A percentile compares a stretch with the other conserved stretches of the same genome.
Evolutionary conservation across 2,888 invertebrate species (phyloP).

Genomic region (Dryadula phaetusa): DNA sequence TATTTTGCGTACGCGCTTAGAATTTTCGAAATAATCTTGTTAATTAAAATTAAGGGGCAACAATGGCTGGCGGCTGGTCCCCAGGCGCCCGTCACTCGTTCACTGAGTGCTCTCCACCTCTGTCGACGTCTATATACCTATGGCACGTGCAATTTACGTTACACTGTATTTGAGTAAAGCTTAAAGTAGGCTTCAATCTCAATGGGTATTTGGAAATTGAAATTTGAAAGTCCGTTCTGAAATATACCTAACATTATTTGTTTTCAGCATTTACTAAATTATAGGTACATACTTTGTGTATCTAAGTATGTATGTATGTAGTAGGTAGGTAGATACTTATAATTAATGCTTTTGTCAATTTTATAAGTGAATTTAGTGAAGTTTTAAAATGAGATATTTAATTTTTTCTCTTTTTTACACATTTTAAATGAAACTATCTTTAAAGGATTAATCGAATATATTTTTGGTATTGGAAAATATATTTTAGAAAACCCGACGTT

Average conservation of each 20-base stretch:
- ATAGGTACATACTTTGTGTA: neutral
- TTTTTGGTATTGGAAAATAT: too few species aligned
- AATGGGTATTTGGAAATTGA: neutral
- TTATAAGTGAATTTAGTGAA: too few species aligned
- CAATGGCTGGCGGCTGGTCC: conserved; percentile 25
- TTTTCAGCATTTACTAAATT: neutral
- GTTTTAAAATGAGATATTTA: too few species aligned
- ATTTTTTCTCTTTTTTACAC: too few species aligned
- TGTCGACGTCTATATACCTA: conserved; percentile 4
- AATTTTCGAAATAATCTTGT: conserved; percentile 26
- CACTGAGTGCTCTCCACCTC: conserved; percentile 17
- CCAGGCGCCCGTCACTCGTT: conserved; percentile 24
- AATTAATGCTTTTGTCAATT: too few species aligned
- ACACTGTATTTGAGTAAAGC: conserved; percentile 4
- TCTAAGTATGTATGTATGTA: too few species aligned
- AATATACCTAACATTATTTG: neutral
- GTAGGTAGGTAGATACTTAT: too few species aligned
- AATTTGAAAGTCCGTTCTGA: neutral
- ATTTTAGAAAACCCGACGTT: too few species aligned
- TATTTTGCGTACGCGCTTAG: conserved; percentile 3
- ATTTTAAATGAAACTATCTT: too few species aligned
- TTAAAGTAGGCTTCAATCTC: conserved; percentile 4
- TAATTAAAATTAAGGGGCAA: conserved; percentile 27
- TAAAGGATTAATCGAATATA: too few species aligned
- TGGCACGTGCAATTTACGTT: conserved; percentile 20